Conservation (phyloP, 2,888 invertebrate genomes). For the Idaea biselata region DNA sequence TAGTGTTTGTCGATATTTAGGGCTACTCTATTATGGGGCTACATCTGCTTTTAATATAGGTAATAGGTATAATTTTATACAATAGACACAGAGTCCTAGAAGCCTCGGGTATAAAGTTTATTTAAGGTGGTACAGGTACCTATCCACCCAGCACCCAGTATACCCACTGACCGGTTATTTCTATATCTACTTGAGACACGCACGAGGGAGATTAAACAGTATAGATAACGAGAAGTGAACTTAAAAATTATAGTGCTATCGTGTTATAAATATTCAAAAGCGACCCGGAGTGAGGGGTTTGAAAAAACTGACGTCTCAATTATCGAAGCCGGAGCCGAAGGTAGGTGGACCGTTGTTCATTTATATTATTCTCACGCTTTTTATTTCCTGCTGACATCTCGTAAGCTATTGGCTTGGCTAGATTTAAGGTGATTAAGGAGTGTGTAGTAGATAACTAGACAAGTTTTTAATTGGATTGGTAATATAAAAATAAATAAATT, state of each 20-base stretch:
- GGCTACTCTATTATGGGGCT: too few relatives aligned
- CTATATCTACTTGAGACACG: neutral
- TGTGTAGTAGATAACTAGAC: constrained; percentile 9
- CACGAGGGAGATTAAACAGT: constrained; percentile 50
- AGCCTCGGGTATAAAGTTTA: too few relatives aligned
- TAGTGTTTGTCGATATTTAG: too few relatives aligned
- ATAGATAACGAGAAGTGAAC: constrained; percentile 70
- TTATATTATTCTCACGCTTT: constrained; percentile 77
- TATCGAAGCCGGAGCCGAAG: constrained; percentile 52
- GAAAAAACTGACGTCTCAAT: constrained; percentile 80
- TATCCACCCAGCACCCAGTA: neutral
- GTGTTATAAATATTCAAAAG: constrained; percentile 77
- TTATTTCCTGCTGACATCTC: constrained; percentile 69
- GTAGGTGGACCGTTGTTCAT: constrained; percentile 47
- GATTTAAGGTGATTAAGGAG: constrained; percentile 14
- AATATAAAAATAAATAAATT: too few relatives aligned
- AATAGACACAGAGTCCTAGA: too few relatives aligned
- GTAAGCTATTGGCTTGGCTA: constrained; percentile 26
- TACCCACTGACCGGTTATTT: neutral
- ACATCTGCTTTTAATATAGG: too few relatives aligned
- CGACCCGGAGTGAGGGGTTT: constrained; percentile 42
- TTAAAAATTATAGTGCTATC: constrained; percentile 67
- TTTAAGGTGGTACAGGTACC: neutral
- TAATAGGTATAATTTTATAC: too few relatives aligned
- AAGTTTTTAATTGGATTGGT: neutral